Base-by-base conservation (phyloP, 2,113 vertebrate genomes). In the Carollia perspicillata region DNA sequence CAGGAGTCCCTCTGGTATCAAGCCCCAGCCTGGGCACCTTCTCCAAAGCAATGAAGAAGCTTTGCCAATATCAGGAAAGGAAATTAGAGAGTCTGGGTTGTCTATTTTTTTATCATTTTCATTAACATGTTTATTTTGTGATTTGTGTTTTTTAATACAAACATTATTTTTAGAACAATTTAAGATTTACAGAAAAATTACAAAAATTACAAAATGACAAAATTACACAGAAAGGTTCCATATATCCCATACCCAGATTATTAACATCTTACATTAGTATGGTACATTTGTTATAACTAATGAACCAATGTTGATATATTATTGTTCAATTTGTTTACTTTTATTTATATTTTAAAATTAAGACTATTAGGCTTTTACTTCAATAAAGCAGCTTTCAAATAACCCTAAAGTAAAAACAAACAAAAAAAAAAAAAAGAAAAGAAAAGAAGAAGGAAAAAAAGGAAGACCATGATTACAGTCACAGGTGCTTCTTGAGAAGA, bases 351-450 rank as follows among this genome's bases (percentile, higher is more conserved):
- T 94, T 80, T 12, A 89, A 37, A 84, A 47, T 51, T 79, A 30
- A 89, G 55, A 89, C 85, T 37, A 44, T 42, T 77, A 86, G 66
- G 2, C 26, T 55, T 75, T 94, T 92, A 12, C 13, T 81, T 26
- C 42, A 92, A 80, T 37, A 77, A 65, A 77, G 37, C 23, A 86
- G 66, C 72, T 86, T 4, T 35, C 44, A 86, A 89, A 12, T 68
- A 63, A 92, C 37, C 13, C 51, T 85, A 87, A 89, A 80, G 35
- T 33, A 40, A 84, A 89, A 89, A 40, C 94, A 85, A 84, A 79
- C 14, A 33, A 58, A 81, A 92, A 55, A n/a, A n/a, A 11, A 28
- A 49, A 85, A 89, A 80, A 35, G 92, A 86, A 84, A 75, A 9
- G 22, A 75, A 87, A 92, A 58, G 37, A 68, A 33, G 71, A 90